A percentile compares a stretch with the other conserved stretches of the same genome.
These are phyloP conservation scores for Hyperoplus immaculatus DNA, from an alignment of 2,797 vertebrate species.

Conservation along the genomic window DNA sequence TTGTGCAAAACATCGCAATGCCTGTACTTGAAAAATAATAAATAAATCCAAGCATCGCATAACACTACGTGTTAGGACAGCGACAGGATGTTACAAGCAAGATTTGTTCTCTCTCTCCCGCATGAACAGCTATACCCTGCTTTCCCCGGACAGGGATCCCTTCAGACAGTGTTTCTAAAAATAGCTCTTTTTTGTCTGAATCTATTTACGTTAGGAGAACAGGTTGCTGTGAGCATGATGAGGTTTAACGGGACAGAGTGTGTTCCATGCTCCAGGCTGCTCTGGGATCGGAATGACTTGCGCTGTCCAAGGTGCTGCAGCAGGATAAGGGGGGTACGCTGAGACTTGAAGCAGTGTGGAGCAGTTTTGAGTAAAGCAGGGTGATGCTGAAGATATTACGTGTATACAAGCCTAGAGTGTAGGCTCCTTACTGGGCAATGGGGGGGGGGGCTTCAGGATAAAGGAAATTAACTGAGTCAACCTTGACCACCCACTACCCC, in stretches of 20 bases:
- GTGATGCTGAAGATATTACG: not conserved
- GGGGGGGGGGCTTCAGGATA: not conserved
- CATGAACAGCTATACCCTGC: not conserved
- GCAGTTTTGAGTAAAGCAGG: constrained; percentile 21
- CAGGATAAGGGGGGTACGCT: constrained; percentile 8
- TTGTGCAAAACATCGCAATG: constrained; percentile 10
- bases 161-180: not conserved
- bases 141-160: not conserved
- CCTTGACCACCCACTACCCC: not conserved
- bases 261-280: constrained; percentile 16
- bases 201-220: not conserved
- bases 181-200: not conserved
- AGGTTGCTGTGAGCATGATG: not conserved
- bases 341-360: not conserved
- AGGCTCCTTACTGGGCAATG: not conserved
- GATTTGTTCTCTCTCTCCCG: not conserved
- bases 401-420: not conserved
- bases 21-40: not conserved
- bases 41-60: not conserved
- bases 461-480: not conserved
- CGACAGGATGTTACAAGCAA: not conserved
- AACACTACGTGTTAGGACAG: not conserved
- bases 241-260: not conserved
- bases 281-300: constrained; percentile 13
- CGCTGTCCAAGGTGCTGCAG: constrained; percentile 86